Base-by-base conservation (phyloP, 2,888 invertebrate genomes). In the Pedicia rivosa region DNA sequence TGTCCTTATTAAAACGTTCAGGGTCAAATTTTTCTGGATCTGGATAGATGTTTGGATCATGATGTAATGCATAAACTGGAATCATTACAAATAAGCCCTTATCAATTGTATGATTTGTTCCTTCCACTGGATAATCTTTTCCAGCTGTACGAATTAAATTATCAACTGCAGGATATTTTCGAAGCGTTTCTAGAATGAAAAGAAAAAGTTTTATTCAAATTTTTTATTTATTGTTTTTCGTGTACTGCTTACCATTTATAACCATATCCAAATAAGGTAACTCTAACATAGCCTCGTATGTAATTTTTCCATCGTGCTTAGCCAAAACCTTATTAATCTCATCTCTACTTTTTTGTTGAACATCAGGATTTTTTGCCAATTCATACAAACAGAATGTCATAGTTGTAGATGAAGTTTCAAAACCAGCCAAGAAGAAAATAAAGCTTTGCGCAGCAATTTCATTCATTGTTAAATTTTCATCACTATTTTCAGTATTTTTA, bases 21-120 rank as follows among this genome's bases (percentile, higher is more conserved):
- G 72, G 72, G 31, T 67, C 61, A 39, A 72, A 72, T 29, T 57
- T 62, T 4, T 67, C 59, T 2, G 74, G 73, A 9, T 73, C 57
- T 1, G 68, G 67, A 42, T 65, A 70, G 49, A 66, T 59, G 4
- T 63, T 57, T 0, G 66, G 63, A 42, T 70, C 68, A 54, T 62
- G 63, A 38, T 71, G 70, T 43, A 70, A 63, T 3, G 64, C 62
- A 39, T 60, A 56, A n/a, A 59, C 54, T 2, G 69, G 66, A 17
- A 70, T 57, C 17, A 65, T 55, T 2, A 67, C 53, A 35, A 59
- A 46, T 0, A 62, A 62, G 2, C 63, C 66, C 43, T 63, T 57
- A 35, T 65, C 63, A 40, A 67, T 59, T 2, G 55, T 47, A 35
- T 62, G 46, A 22, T 62, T 54, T 2, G 52, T 57, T 36, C 58